These are phyloP conservation scores for Hippocampus mohnikei DNA, from an alignment of 2,113 vertebrate species.

Conservation along the genomic window DNA sequence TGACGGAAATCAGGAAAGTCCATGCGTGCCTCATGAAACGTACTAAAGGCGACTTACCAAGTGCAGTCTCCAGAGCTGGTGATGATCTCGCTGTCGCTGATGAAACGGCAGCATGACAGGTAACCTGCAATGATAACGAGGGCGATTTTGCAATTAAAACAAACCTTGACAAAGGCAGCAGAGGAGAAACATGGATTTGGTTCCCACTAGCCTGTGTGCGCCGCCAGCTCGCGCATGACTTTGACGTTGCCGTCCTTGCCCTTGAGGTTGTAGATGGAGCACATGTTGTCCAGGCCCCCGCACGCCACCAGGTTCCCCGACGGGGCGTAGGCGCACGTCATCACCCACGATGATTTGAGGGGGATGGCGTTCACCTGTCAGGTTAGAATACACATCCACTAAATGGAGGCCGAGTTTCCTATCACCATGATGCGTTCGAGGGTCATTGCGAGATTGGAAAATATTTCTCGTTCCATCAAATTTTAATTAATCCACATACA, in stretches of 20 bases:
- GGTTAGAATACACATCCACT: not conserved
- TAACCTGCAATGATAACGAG: conserved; percentile 77
- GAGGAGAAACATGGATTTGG: not conserved
- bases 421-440: too few species aligned
- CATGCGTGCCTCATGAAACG: not conserved
- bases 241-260: conserved; percentile 91
- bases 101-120: conserved; percentile 94
- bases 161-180: not conserved
- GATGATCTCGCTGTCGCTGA: conserved; percentile 93
- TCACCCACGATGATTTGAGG: conserved; percentile 96
- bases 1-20: not conserved
- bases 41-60: conserved; percentile 72
- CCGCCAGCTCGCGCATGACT: conserved; percentile 92
- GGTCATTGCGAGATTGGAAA: too few species aligned
- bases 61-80: conserved; percentile 98
- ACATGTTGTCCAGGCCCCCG: conserved; percentile 97
- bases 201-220: conserved; percentile 80
- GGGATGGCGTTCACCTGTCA: conserved; percentile 92
- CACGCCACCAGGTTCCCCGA: conserved; percentile 96
- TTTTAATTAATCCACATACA: too few species aligned
- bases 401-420: too few species aligned
- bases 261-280: conserved; percentile 96
- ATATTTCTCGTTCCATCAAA: too few species aligned
- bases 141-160: not conserved
- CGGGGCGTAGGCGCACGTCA: conserved; percentile 96